Evolutionary conservation across 2,113 vertebrate species (phyloP), one percentile per base, ranked within the genome.

Genomic region (Mirza zaza): DNA sequence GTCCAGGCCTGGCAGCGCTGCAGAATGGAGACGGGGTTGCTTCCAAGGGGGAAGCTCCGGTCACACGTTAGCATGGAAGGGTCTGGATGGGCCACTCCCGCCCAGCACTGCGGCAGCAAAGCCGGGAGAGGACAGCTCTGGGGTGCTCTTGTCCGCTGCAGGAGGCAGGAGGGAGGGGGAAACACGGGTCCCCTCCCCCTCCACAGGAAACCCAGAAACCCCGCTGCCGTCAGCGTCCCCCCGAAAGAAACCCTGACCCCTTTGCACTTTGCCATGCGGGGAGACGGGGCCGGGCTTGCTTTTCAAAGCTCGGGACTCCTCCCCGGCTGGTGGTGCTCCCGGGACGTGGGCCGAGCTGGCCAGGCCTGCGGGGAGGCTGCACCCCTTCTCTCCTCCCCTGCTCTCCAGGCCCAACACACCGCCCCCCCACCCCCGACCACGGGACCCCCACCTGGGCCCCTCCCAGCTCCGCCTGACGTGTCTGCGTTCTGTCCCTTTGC

Each of bases 401-500:
- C 97, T 98, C 98, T 98, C 98, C 97, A 98, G 98, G 98, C 97
- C 50, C 48, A 48, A 48, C 48, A 82, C 94, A 94, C 97, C 97
- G 90, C n/a, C n/a, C n/a, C n/a, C n/a, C n/a, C n/a, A n/a, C n/a
- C n/a, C n/a, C n/a, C n/a, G n/a, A n/a, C n/a, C n/a, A n/a, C 97
- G 93, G 92, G 98, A 97, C 98, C 97, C 98, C 98, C 98, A 98
- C 98, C 98, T 98, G 98, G 97, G 97, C 94, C 96, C 95, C 95
- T 97, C 36, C 97, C 84, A 45, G 97, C 91, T 98, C 98, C 98
- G 96, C 97, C 98, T 98, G 98, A 98, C 98, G 97, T 95, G 98
- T 98, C 98, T 98, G 98, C 97, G 98, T 98, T 98, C 97, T 98
- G 98, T 98, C 99, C 98, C 98, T 99, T 98, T 99, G 98, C 98